phyloP scores from a whole-genome alignment of 2,888 invertebrate genomes.

The Torymus aiolomorphi region DNA sequence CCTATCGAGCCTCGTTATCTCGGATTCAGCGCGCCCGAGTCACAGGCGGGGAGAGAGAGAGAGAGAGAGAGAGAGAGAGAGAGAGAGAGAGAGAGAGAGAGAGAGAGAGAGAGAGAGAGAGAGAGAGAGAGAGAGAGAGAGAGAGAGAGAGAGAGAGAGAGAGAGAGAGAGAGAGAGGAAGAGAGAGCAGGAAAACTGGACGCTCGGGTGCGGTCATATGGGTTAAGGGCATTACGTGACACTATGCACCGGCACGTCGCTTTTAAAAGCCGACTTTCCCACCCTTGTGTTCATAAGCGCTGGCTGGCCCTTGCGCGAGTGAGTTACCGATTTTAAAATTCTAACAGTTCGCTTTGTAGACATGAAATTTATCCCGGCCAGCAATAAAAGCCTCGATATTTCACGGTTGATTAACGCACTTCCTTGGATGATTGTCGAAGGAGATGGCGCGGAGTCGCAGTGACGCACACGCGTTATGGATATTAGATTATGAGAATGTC shows the following conservation, averaged over 20 bases:
- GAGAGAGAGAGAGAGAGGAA: too few species aligned
- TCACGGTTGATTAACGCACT: constrained; percentile 25
- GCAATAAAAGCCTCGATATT: constrained; percentile 33
- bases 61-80: too few species aligned
- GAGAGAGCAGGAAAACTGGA: constrained; percentile 33
- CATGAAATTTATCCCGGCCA: constrained; percentile 7
- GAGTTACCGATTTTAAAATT: constrained; percentile 36
- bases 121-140: too few species aligned
- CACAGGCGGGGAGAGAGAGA: too few species aligned
- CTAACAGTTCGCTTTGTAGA: constrained; percentile 25
- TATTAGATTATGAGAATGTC: too few species aligned
- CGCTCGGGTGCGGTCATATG: constrained; percentile 25
- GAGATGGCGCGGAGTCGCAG: too few species aligned
- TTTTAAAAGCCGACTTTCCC: constrained; percentile 41
- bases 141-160: too few species aligned
- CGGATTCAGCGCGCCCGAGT: not conserved
- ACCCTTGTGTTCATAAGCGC: constrained; percentile 29
- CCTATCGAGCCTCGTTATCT: constrained; percentile 35
- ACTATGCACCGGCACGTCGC: not conserved
- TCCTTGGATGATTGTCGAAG: not conserved
- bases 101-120: too few species aligned
- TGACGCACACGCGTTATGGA: too few species aligned
- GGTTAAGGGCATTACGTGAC: constrained; percentile 45
- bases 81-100: too few species aligned
- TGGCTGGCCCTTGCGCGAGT: not conserved